Evolutionary conservation across 2,113 vertebrate genomes (phyloP).

Genomic region (Pluvianellus socialis): DNA sequence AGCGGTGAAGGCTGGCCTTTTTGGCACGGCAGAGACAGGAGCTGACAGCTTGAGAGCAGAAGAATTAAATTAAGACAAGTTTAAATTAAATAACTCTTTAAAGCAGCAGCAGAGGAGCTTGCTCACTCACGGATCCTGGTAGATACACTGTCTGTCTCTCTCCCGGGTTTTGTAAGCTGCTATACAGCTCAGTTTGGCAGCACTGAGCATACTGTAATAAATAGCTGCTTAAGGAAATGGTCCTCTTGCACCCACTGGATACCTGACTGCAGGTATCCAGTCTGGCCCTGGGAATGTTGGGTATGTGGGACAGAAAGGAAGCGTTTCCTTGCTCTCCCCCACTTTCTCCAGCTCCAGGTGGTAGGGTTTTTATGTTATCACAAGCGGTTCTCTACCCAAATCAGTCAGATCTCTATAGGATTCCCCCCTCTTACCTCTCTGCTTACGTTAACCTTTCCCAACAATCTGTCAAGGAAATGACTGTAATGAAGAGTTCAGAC

Average conservation of each 20-base stretch:
- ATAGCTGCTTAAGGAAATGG: neutral
- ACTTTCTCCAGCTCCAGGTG: neutral
- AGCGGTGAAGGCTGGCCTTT: conserved; percentile 23
- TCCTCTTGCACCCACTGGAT: neutral
- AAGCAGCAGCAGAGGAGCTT: neutral
- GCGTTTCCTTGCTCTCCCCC: neutral
- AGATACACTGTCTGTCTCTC: neutral
- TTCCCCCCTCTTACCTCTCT: neutral
- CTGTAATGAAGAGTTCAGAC: neutral
- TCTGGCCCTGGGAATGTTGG: neutral
- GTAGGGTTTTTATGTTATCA: neutral
- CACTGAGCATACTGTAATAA: neutral
- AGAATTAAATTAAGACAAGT: conserved; percentile 44
- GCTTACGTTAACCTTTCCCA: neutral
- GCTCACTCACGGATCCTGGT: neutral
- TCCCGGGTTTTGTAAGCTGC: neutral
- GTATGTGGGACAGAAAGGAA: neutral
- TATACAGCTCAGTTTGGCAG: neutral
- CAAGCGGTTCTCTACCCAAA: neutral
- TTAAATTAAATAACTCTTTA: conserved; percentile 53
- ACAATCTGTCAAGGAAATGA: neutral
- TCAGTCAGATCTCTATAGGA: neutral
- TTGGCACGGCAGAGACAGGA: neutral
- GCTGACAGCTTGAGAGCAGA: conserved; percentile 13
- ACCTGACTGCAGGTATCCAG: neutral